These are phyloP conservation scores for Diadromus collaris DNA, from an alignment of 2,888 invertebrate species.

Conservation along the genomic window DNA sequence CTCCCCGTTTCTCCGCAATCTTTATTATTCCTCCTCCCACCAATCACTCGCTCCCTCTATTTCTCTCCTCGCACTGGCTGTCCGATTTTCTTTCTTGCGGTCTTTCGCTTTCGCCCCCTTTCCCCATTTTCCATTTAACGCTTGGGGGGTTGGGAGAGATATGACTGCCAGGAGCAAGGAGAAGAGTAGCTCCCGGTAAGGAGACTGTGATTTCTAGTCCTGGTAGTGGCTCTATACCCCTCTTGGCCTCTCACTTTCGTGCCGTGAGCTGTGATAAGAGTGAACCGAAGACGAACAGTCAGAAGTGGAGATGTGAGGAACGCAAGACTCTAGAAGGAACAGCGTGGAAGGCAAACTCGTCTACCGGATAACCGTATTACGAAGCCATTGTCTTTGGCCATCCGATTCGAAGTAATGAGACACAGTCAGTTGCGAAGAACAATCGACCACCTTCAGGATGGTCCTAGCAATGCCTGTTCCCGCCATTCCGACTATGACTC, in stretches of 20 bases:
- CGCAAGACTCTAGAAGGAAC: conserved; percentile 56
- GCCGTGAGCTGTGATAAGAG: conserved; percentile 40
- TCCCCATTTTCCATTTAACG: conserved; percentile 48
- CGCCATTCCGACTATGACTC: conserved; percentile 12
- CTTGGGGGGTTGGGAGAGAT: conserved; percentile 52
- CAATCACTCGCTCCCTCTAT: conserved; percentile 39
- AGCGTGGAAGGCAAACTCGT: conserved; percentile 43
- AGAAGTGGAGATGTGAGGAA: conserved; percentile 34
- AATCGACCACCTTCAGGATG: conserved; percentile 72
- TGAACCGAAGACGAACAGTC: conserved; percentile 49
- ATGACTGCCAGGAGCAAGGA: conserved; percentile 28
- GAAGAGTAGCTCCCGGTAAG: conserved; percentile 17
- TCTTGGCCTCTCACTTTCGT: conserved; percentile 39
- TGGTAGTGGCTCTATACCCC: conserved; percentile 26
- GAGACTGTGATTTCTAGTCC: conserved; percentile 43
- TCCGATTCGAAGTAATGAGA: conserved; percentile 79
- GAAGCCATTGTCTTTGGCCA: conserved; percentile 77
- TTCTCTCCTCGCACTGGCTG: conserved; percentile 36
- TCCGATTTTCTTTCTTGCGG: conserved; percentile 38
- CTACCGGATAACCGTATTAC: conserved; percentile 76
- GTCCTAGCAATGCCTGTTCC: conserved; percentile 61
- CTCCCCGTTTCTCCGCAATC: conserved; percentile 30
- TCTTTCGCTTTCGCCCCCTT: conserved; percentile 34
- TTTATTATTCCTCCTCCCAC: conserved; percentile 49
- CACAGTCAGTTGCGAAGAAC: conserved; percentile 77